A percentile compares a stretch with the other conserved stretches of the same genome.
Conservation (phyloP, 53 echinoderm and acorn worm genomes). For the Pentamera pediparva region DNA sequence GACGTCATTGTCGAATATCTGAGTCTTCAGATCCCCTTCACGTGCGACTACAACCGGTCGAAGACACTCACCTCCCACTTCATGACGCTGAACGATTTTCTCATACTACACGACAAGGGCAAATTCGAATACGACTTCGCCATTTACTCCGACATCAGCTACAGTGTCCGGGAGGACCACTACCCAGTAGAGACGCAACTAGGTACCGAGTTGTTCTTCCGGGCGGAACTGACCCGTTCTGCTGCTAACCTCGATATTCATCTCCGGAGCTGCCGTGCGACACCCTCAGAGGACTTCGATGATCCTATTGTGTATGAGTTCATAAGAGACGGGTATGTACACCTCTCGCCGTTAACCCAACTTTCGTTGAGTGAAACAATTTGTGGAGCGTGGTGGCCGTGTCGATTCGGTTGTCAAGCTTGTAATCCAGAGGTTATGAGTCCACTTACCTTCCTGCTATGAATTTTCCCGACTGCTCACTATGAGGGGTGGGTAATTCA, state of each 20-base stretch:
- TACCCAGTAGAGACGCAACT: neutral
- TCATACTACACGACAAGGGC: neutral
- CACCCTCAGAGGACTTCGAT: neutral
- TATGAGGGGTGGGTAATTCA: too few species aligned
- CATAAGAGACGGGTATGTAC: slow-evolving; percentile 3
- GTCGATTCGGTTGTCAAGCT: too few species aligned
- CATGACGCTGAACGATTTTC: neutral
- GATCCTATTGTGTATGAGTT: slow-evolving; percentile 10
- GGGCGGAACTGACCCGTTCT: neutral
- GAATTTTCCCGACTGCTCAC: too few species aligned
- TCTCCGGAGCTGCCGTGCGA: slow-evolving; percentile 11
- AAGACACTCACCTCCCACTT: neutral
- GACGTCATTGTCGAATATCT: neutral
- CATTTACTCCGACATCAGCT: neutral
- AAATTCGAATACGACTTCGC: neutral
- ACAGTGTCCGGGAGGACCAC: neutral
- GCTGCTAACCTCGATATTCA: slow-evolving; percentile 8
- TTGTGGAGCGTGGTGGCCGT: too few species aligned
- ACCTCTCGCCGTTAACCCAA: too few species aligned
- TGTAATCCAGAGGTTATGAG: too few species aligned
- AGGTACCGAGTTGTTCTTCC: neutral
- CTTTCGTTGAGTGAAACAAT: too few species aligned
- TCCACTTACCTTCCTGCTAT: too few species aligned
- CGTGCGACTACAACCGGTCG: slow-evolving; percentile 4
- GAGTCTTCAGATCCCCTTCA: neutral